These are phyloP conservation scores for Chionis minor DNA, from an alignment of 2,113 vertebrate genomes.

Conservation along the genomic window DNA sequence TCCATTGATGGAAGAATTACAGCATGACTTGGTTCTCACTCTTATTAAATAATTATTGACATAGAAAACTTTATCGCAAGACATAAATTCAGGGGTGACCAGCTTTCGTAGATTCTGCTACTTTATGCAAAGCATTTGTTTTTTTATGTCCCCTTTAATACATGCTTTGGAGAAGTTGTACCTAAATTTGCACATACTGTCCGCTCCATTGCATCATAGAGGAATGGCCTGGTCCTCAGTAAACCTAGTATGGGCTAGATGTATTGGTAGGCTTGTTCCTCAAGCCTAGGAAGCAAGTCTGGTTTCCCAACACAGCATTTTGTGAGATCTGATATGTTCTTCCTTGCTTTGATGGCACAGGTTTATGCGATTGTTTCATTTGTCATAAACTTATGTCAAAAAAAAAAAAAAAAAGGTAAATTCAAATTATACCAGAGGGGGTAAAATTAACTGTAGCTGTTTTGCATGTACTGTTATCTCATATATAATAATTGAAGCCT, in stretches of 20 bases:
- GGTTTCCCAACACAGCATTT: not conserved
- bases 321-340: not conserved
- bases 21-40: not conserved
- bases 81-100: not conserved
- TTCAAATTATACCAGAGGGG: not conserved
- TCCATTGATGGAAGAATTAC: not conserved
- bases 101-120: not conserved
- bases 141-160: not conserved
- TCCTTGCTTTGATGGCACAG: not conserved
- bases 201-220: not conserved
- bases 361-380: not conserved
- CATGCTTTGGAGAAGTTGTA: not conserved
- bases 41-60: not conserved
- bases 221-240: not conserved
- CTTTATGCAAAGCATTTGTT: not conserved
- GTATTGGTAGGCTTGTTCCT: not conserved
- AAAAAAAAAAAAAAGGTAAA: not conserved
- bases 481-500: not conserved
- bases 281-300: not conserved
- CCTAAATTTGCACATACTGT: not conserved
- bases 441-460: not conserved
- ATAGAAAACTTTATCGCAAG: not conserved
- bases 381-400: not conserved
- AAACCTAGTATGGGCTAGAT: not conserved
- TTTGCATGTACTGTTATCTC: not conserved